Evolutionary conservation across 2,888 invertebrate genomes (phyloP), one percentile per base, ranked within the genome.

Genomic region (Artemia sinica): DNA sequence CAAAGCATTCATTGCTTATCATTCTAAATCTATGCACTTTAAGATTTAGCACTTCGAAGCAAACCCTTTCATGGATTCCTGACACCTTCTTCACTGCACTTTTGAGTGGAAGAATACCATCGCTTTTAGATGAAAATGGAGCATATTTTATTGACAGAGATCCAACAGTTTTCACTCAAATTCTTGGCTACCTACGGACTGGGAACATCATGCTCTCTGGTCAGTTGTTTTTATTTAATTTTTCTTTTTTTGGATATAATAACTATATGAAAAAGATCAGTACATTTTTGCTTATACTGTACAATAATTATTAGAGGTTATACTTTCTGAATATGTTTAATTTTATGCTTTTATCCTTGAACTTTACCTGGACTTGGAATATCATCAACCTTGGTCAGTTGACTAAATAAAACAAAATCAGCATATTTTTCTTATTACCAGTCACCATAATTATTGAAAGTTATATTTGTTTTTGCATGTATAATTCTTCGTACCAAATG

Each of bases 131-230:
- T 83, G 94, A 95, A 77, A 89, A 85, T 71, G 95, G 94, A 67
- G 92, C 95, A 51, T 90, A 95, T 75, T 98, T 98, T 76, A 94
- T 98, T 75, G 97, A 98, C 77, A 84, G 97, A 75, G 95, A 97
- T 80, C 96, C 97, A 11, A 86, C 88, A 74, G 80, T 94, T 70
- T 97, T 97, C 81, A 85, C 90, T 52, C 83, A 91, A 5, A 92
- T 98, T 76, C 81, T 96, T 65, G 94, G 95, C 78, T 95, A 94
- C 79, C 80, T 96, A 69, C 82, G 97, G 71, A 95, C 95, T 49
- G 86, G 91, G 76, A 95, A 96, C 78, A 89, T 97, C 74, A 91
- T 94, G 79, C 81, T 96, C 50, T 88, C 52, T 41, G 68, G 66
- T 58, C n/a, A 6, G 9, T 28, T 58, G 76, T 80, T 80, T 73